Conservation (phyloP, 2,888 invertebrate genomes). For the Mycalesis mineus region DNA sequence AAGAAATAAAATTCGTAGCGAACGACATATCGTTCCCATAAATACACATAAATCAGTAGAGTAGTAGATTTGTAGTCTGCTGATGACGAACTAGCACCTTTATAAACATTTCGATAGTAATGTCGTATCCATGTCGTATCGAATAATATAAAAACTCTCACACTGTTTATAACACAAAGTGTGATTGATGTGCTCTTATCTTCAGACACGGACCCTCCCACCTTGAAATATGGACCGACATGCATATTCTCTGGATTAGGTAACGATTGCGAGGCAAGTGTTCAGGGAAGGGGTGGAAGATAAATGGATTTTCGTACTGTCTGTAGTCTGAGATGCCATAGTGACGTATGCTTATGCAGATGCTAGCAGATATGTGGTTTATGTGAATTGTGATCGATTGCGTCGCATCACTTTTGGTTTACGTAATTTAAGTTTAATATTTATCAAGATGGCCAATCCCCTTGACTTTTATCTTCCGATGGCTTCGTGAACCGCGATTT, state of each 20-base stretch:
- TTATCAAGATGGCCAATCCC: too few species aligned
- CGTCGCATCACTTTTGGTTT: not conserved
- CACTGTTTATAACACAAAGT: constrained; percentile 61
- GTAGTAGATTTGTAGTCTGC: too few species aligned
- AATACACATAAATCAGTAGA: too few species aligned
- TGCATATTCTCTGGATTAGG: constrained; percentile 46
- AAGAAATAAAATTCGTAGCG: too few species aligned
- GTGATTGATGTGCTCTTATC: constrained; percentile 73
- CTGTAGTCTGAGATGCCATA: constrained; percentile 12
- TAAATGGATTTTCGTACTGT: constrained; percentile 24
- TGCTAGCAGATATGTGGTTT: constrained; percentile 4
- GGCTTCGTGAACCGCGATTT: too few species aligned
- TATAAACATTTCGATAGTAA: too few species aligned
- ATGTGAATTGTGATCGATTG: constrained; percentile 11
- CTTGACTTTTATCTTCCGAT: too few species aligned
- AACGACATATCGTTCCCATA: too few species aligned
- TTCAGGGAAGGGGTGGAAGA: constrained; percentile 23
- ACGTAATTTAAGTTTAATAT: not conserved
- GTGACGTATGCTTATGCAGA: constrained; percentile 14
- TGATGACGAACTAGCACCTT: too few species aligned
- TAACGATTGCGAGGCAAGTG: constrained; percentile 16
- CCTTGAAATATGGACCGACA: constrained; percentile 54
- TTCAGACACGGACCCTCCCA: constrained; percentile 50
- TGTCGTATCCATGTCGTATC: not conserved
- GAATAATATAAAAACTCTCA: not conserved